phyloP scores from a whole-genome alignment of 2,888 invertebrate genomes.

The Caenorhabditis doughertyi region DNA sequence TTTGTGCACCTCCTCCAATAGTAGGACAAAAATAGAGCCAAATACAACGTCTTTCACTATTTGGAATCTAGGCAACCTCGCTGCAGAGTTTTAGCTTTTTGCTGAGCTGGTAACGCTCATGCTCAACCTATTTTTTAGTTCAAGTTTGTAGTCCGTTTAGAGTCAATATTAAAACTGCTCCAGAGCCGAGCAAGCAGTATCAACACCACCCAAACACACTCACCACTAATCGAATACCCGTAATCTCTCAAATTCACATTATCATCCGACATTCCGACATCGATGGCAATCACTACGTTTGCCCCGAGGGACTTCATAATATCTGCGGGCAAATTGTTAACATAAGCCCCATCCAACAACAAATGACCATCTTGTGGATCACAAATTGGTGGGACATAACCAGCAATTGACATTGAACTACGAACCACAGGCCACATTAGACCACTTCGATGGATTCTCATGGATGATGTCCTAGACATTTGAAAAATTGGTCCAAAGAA shows the following conservation, averaged over 20 bases:
- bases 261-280: slow-evolving; percentile 98
- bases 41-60: too few relatives aligned
- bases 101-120: too few relatives aligned
- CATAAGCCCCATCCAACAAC: slow-evolving; percentile 99
- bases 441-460: slow-evolving; percentile 77
- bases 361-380: slow-evolving; percentile 99
- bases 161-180: too few relatives aligned
- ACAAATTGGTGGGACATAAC: slow-evolving; percentile 99
- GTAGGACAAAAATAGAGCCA: too few relatives aligned
- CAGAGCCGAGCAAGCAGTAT: background rate
- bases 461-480: slow-evolving; percentile 73
- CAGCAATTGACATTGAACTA: slow-evolving; percentile 97
- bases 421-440: slow-evolving; percentile 96
- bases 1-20: too few relatives aligned
- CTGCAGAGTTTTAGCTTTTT: too few relatives aligned
- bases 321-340: slow-evolving; percentile 99
- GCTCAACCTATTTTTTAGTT: too few relatives aligned
- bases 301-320: slow-evolving; percentile 88
- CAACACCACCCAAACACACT: slow-evolving; percentile 84
- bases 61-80: too few relatives aligned
- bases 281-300: slow-evolving; percentile 95
- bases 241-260: slow-evolving; percentile 92
- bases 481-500: too few relatives aligned
- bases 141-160: too few relatives aligned
- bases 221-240: slow-evolving; percentile 96